A percentile compares a stretch with the other conserved stretches of the same genome.
Conservation (phyloP, 2,113 vertebrate genomes). For the Aleadryas rufinucha region DNA sequence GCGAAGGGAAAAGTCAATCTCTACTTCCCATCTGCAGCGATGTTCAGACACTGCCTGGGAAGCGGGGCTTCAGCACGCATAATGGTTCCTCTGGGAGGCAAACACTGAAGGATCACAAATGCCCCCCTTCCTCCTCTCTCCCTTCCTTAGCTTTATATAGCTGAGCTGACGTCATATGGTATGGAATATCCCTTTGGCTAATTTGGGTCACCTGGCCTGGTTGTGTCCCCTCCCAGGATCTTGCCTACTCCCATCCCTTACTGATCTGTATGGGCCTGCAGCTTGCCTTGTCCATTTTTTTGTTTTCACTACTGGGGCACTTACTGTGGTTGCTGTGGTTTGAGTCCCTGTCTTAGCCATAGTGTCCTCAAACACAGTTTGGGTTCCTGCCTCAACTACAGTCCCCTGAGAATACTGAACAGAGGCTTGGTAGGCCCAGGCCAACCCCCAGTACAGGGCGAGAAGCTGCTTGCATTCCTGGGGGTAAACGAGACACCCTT, state of each 20-base stretch:
- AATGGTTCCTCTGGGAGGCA: background rate
- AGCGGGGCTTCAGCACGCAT: rapidly evolving
- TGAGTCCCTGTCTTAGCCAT: background rate
- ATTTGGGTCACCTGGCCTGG: background rate
- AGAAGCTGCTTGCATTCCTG: background rate
- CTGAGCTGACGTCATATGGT: background rate
- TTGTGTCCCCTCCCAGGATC: background rate
- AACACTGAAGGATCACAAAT: background rate
- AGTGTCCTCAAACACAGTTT: background rate
- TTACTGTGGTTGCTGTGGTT: background rate
- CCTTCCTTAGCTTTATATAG: background rate
- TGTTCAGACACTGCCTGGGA: rapidly evolving
- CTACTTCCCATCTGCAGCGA: background rate
- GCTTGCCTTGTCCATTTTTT: background rate
- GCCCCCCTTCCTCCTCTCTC: background rate
- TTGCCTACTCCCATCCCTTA: background rate
- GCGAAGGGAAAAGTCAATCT: background rate
- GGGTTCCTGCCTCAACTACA: background rate
- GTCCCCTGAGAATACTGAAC: background rate
- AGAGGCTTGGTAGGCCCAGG: background rate
- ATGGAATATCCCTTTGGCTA: background rate
- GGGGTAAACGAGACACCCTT: background rate
- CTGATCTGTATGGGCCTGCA: background rate
- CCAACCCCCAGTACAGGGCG: background rate
- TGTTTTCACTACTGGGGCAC: background rate